phyloP scores from a whole-genome alignment of 2,797 vertebrate species.

The Trichosurus vulpecula region DNA sequence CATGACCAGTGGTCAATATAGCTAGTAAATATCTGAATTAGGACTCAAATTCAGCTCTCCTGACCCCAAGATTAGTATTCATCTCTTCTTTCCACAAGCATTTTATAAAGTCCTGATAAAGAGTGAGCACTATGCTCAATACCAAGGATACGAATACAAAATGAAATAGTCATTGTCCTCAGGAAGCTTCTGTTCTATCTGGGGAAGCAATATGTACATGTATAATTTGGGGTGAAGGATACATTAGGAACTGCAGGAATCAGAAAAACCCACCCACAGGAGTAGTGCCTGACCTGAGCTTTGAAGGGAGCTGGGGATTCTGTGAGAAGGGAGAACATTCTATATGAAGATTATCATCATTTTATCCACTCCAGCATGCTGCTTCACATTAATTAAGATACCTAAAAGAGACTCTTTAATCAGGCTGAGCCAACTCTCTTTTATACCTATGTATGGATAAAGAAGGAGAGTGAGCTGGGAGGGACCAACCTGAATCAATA shows the following conservation, averaged over 20 bases:
- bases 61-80: too few species aligned
- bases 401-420: not conserved
- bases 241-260: not conserved
- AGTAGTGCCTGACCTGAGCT: not conserved
- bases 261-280: not conserved
- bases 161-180: not conserved
- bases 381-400: not conserved
- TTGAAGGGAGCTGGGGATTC: not conserved
- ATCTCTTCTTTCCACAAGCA: not conserved
- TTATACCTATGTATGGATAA: not conserved
- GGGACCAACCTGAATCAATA: not conserved
- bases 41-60: not conserved
- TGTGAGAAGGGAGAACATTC: not conserved
- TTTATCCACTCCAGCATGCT: not conserved
- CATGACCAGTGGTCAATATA: not conserved
- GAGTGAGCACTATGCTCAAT: not conserved
- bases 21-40: not conserved
- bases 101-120: not conserved
- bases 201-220: too few species aligned
- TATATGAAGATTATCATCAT: not conserved
- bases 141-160: not conserved
- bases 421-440: not conserved
- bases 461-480: not conserved
- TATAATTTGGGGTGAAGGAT: too few species aligned
- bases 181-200: not conserved